phyloP scores from a whole-genome alignment of 2,888 invertebrate species.

The Dichetophora obliterata region DNA sequence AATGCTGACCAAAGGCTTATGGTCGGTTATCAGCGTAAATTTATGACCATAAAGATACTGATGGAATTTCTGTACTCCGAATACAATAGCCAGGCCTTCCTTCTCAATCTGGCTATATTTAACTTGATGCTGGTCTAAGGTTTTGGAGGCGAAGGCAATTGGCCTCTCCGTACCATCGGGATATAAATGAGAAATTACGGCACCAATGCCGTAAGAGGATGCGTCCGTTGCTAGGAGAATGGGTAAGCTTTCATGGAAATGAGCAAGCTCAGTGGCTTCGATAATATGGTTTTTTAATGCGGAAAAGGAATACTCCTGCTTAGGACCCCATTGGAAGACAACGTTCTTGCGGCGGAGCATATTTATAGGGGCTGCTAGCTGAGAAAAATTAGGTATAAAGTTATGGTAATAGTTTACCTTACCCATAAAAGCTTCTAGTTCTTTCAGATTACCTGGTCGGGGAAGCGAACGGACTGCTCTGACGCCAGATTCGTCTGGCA shows the following conservation, averaged over 20 bases:
- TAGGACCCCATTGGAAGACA: neutral
- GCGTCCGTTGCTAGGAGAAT: neutral
- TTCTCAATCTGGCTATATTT: conserved; percentile 15
- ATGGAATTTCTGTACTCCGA: neutral
- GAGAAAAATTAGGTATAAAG: conserved; percentile 40
- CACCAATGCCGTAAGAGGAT: neutral
- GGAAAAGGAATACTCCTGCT: conserved; percentile 1
- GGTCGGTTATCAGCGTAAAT: neutral
- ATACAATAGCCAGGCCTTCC: neutral
- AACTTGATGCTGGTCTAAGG: neutral
- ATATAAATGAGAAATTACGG: neutral
- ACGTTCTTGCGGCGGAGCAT: too few species aligned
- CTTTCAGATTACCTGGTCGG: neutral
- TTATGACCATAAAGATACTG: neutral
- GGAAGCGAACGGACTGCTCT: conserved; percentile 50
- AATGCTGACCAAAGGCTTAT: neutral
- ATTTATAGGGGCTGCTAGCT: too few species aligned
- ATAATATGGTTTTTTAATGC: conserved; percentile 1
- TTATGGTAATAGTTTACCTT: neutral
- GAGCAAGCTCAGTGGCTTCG: neutral
- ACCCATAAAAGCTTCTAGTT: conserved; percentile 54
- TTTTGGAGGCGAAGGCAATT: neutral
- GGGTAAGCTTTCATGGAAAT: conserved; percentile 19
- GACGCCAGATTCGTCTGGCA: conserved; percentile 53
- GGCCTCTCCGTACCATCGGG: neutral